Conservation (phyloP, 2,797 vertebrate species). For the Pantherophis alleghaniensis region DNA sequence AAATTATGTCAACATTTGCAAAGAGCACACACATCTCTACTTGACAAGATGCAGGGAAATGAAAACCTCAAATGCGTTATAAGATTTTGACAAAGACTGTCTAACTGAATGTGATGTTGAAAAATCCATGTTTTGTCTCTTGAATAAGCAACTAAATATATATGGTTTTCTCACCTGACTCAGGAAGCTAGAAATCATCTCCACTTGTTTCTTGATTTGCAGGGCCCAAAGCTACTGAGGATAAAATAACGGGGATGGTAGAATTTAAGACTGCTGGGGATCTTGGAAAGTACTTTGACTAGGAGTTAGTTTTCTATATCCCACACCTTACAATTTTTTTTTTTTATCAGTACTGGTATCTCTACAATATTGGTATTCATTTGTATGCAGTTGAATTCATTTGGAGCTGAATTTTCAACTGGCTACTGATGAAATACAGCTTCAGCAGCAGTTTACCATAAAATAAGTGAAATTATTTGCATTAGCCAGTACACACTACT, state of each 20-base stretch:
- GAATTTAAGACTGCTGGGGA: background rate
- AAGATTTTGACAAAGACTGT: background rate
- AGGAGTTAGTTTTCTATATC: background rate
- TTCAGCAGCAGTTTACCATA: background rate
- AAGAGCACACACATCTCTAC: no score
- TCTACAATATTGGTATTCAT: background rate
- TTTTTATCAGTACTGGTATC: background rate
- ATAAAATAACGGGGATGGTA: background rate
- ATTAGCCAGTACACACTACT: background rate
- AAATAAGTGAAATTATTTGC: background rate
- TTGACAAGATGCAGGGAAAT: background rate
- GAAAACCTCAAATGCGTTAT: background rate
- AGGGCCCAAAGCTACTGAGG: background rate
- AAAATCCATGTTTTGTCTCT: background rate
- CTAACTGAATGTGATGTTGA: background rate
- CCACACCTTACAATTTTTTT: background rate
- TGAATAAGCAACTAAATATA: background rate
- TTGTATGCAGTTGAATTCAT: background rate
- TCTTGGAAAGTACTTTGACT: background rate
- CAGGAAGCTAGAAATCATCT: background rate
- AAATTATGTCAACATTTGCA: background rate
- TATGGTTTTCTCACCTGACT: background rate
- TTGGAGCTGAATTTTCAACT: background rate
- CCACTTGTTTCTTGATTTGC: background rate
- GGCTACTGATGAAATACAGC: background rate